These are phyloP conservation scores for Habroteleia sp. DNA, from an alignment of 2,888 invertebrate genomes.

Conservation along the genomic window DNA sequence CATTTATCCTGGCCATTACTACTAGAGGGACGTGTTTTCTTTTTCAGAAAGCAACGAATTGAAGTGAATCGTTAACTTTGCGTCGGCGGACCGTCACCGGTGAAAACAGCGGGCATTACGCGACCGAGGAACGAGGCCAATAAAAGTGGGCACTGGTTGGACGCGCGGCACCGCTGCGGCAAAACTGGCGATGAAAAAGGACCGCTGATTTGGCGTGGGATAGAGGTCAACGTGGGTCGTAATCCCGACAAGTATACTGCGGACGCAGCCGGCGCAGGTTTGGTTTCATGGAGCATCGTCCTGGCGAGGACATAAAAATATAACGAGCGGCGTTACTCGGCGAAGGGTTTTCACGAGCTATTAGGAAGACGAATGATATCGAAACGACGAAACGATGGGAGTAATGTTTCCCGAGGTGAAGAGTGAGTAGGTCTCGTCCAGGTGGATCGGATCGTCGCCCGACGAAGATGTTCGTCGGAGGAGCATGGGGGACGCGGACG, in stretches of 20 bases:
- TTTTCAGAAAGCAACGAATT: too few species aligned
- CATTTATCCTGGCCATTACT: too few species aligned
- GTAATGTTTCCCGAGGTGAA: conserved; percentile 67
- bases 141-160: conserved; percentile 1
- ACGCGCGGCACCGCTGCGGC: background rate
- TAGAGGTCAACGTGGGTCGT: conserved; percentile 29
- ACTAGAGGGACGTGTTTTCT: too few species aligned
- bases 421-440: conserved; percentile 62
- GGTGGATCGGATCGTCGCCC: conserved; percentile 27
- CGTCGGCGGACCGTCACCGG: background rate
- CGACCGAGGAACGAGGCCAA: background rate
- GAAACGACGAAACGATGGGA: conserved; percentile 61
- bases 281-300: conserved; percentile 52
- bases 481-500: conserved; percentile 11
- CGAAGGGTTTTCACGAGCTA: conserved; percentile 44
- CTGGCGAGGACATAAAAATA: conserved; percentile 69
- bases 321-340: conserved; percentile 64
- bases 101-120: background rate
- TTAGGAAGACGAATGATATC: conserved; percentile 42
- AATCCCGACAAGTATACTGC: conserved; percentile 29
- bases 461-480: conserved; percentile 42
- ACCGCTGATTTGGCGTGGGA: conserved; percentile 34
- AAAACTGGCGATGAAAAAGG: background rate
- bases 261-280: conserved; percentile 26
- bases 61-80: background rate